A percentile compares a stretch with the other conserved stretches of the same genome.
Evolutionary conservation across 2,113 vertebrate genomes (phyloP).

Genomic region (Upupa epops): DNA sequence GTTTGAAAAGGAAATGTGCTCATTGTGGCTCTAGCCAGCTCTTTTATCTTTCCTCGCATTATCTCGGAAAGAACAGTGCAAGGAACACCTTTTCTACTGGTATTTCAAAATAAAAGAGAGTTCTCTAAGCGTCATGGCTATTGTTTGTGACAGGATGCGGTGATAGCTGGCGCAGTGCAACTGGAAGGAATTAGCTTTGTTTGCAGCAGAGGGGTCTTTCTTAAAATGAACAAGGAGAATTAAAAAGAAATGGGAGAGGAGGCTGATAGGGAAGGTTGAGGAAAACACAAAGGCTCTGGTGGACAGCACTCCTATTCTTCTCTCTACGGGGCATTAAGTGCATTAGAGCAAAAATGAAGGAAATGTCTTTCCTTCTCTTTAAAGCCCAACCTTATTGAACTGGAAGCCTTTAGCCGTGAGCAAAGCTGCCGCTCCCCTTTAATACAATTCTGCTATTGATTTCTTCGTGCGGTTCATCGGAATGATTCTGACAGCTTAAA

Average conservation of each 20-base stretch:
- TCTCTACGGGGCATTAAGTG: constrained; percentile 39
- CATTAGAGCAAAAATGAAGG: constrained; percentile 41
- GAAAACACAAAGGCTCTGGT: constrained; percentile 35
- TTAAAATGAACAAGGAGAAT: background rate
- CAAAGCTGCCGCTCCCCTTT: constrained; percentile 63
- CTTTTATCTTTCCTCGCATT: constrained; percentile 10
- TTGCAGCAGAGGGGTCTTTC: background rate
- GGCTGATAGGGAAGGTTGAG: constrained; percentile 29
- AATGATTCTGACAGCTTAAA: constrained; percentile 64
- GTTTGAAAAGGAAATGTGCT: background rate
- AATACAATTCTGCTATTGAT: constrained; percentile 67
- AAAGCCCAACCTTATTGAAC: constrained; percentile 48
- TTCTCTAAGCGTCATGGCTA: background rate
- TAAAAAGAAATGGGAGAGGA: constrained; percentile 47
- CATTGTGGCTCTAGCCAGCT: background rate
- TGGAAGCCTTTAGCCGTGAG: constrained; percentile 54
- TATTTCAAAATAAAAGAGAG: constrained; percentile 23
- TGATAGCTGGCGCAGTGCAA: background rate
- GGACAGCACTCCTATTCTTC: constrained; percentile 28
- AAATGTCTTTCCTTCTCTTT: constrained; percentile 43
- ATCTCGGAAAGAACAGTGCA: background rate
- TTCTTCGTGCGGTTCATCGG: constrained; percentile 58
- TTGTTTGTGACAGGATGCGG: background rate
- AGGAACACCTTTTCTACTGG: background rate
- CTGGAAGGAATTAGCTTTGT: constrained; percentile 1